phyloP scores from a whole-genome alignment of 2,888 invertebrate species.

The Parnassius glacialis region DNA sequence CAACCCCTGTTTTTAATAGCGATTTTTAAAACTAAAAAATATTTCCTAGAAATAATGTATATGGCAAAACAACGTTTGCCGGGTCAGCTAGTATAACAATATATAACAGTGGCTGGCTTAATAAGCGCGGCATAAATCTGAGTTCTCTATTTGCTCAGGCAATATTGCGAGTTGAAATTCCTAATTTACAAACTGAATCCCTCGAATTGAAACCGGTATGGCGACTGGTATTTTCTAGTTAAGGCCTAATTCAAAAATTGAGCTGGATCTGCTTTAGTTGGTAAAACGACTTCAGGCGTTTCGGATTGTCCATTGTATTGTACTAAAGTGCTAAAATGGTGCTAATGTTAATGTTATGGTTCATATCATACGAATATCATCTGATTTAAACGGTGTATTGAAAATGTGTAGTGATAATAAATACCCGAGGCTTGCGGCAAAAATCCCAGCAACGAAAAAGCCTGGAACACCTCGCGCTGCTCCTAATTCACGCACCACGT shows the following conservation, averaged over 20 bases:
- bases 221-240: slow-evolving; percentile 64
- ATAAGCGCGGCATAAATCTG: not conserved
- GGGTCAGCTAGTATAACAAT: too few relatives aligned
- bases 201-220: slow-evolving; percentile 63
- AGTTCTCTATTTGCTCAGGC: not conserved
- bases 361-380: too few relatives aligned
- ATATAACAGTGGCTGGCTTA: too few relatives aligned
- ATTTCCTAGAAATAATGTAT: too few relatives aligned
- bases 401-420: slow-evolving; percentile 4
- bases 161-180: slow-evolving; percentile 34
- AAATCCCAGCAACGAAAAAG: slow-evolving; percentile 96
- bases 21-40: too few relatives aligned
- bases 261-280: slow-evolving; percentile 48
- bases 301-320: slow-evolving; percentile 32
- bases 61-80: too few relatives aligned
- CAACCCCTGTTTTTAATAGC: too few relatives aligned
- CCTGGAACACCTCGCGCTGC: slow-evolving; percentile 90
- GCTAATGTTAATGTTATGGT: too few relatives aligned
- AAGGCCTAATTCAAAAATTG: slow-evolving; percentile 44
- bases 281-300: slow-evolving; percentile 39
- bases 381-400: too few relatives aligned
- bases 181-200: slow-evolving; percentile 40
- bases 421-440: slow-evolving; percentile 96
- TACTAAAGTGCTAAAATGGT: not conserved
- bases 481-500: slow-evolving; percentile 92